Conservation (phyloP, 1,140 invertebrate species). For the Caenorhabditis briggsae region DNA sequence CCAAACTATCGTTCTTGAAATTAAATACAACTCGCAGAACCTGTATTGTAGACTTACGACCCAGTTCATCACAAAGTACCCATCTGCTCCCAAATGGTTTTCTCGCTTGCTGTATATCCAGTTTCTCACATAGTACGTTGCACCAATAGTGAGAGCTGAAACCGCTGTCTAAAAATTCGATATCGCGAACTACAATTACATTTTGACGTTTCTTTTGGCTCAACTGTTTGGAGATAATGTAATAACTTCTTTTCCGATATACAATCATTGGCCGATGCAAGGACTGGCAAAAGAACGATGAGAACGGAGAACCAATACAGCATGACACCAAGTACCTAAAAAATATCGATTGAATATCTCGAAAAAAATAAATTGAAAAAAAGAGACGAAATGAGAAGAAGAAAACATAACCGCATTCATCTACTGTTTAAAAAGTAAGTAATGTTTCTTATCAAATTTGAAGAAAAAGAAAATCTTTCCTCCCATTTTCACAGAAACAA, state of each 20-base stretch:
- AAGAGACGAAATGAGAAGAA: not conserved
- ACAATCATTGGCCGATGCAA: no score
- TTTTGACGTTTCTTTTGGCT: no score
- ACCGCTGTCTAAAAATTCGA: not conserved
- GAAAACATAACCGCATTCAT: conserved; percentile 11
- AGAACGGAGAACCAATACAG: no score
- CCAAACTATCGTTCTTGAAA: not conserved
- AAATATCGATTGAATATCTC: not conserved
- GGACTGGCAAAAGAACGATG: no score
- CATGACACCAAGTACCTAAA: no score
- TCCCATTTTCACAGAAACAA: not conserved
- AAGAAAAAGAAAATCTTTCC: not conserved
- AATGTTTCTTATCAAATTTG: conserved; percentile 51
- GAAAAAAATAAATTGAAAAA: not conserved
- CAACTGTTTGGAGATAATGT: no score
- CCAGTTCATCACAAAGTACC: not conserved
- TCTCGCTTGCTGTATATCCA: not conserved
- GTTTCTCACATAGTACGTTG: not conserved
- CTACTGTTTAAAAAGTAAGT: no score
- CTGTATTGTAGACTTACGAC: not conserved
- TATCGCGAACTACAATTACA: no score
- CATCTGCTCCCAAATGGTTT: not conserved
- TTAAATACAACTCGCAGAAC: no score
- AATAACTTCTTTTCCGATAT: no score
- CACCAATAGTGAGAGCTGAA: not conserved